Percentiles rank a stretch among this genome's conserved stretches.
phyloP scores from a whole-genome alignment of 2,888 invertebrate genomes.

The Tryphoninae sp. region DNA sequence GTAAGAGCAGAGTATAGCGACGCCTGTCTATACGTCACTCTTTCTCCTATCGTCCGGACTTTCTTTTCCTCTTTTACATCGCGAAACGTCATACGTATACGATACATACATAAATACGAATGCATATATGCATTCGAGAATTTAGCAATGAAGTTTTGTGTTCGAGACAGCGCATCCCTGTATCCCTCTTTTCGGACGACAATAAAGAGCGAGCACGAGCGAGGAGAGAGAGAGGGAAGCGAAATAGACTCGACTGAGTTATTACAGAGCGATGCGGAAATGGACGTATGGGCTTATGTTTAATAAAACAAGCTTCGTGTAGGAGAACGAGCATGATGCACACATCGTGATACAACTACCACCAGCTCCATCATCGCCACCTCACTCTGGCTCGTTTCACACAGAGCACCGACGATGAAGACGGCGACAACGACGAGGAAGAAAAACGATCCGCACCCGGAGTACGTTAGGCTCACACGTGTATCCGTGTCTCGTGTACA shows the following conservation, averaged over 20 bases:
- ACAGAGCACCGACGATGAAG: constrained; percentile 6
- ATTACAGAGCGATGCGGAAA: constrained; percentile 49
- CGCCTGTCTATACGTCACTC: constrained; percentile 22
- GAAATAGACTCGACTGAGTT: constrained; percentile 15
- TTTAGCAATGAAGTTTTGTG: constrained; percentile 75
- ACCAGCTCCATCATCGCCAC: no score
- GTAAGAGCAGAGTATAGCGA: constrained; percentile 30
- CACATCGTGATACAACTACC: constrained; percentile 14
- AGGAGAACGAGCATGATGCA: constrained; percentile 24
- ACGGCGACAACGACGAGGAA: constrained; percentile 10
- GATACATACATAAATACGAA: constrained; percentile 19
- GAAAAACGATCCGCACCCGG: constrained; percentile 34
- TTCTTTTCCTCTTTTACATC: constrained; percentile 45
- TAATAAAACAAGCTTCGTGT: constrained; percentile 43
- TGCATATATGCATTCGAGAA: constrained; percentile 64
- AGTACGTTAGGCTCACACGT: constrained; percentile 33
- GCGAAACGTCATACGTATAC: constrained; percentile 16
- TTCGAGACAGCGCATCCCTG: constrained; percentile 64
- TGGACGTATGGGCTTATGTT: constrained; percentile 52
- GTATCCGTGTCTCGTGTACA: neutral
- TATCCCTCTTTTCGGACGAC: constrained; percentile 52
- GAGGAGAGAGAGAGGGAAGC: neutral
- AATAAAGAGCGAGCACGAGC: constrained; percentile 41
- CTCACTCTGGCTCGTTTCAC: neutral
- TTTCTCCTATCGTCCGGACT: constrained; percentile 46